Base-by-base conservation (phyloP, 2,113 vertebrate genomes). In the Odocoileus hemionus region DNA sequence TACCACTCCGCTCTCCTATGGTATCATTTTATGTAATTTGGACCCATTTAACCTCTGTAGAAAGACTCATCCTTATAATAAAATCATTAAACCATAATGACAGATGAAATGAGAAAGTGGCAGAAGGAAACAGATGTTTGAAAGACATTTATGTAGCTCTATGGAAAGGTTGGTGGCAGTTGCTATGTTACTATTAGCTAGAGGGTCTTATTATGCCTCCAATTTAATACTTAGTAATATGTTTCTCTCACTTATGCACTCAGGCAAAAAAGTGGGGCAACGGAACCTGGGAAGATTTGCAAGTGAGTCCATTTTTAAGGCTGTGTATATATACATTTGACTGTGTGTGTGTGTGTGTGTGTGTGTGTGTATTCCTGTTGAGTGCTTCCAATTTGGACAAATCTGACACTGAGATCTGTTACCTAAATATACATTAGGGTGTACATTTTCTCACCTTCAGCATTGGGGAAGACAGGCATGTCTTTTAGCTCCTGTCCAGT, bases 401-500 rank as follows among this genome's bases (percentile, higher is more conserved):
- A 57, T 57, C 70, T 50, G 47, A 60, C 11, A 82, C 1, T 10
- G 23, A 87, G n/a, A 21, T 14, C 58, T 61, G n/a, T 30, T 39
- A 74, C 11, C 43, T 78, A 67, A 74, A 52, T 57, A 28, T 43
- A 67, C 85, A 88, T 89, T 39, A 91, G 74, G 30, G 30, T 96
- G 61, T 89, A 74, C 21, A 76, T 93, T 97, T 91, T 76, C 93
- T 94, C 55, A 89, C 55, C 19, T 57, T 33, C 94, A 92, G 93
- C 91, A 60, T 36, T 96, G 87, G 96, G 79, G 80, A 93, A 95
- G 67, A 96, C 96, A 83, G 96, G 67, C 78, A 70, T 0, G 0
- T 96, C 92, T 96, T 98, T 96, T 78, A 96, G 93, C 45, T 98
- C 97, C 89, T 96, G 87, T 74, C 93, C 94, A 95, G 97, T 97